Evolutionary conservation across 2,113 vertebrate genomes (phyloP), one percentile per base, ranked within the genome.

Genomic region (Anhinga anhinga): DNA sequence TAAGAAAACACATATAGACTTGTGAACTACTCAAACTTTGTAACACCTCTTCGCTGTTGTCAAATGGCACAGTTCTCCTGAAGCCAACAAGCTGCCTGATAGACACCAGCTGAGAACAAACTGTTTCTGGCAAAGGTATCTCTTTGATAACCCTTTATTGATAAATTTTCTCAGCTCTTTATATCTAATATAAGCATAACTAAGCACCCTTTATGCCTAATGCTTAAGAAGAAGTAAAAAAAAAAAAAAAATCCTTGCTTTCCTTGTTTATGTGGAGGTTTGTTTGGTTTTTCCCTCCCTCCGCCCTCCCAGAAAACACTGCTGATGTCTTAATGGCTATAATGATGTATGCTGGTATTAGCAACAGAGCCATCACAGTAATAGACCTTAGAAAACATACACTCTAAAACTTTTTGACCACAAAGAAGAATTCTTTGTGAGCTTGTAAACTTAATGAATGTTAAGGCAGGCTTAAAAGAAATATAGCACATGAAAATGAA

Each of bases 401-500:
- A 82, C 9, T 93, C 63, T 87, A 63, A 82, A 83, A 82, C 40
- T 93, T 96, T 93, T 50, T 82, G n/a, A 82, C 45, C 65, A 82
- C 59, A 95, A 85, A 59, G n/a, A 81, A 69, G 26, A 94, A 86
- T 84, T 80, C 26, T 91, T 17, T 78, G 44, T 73, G 50, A 93
- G 59, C 23, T 84, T 94, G 21, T 67, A 92, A 94, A 84, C 55
- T 53, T 88, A 67, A 93, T 11, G 26, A 93, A 94, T 81, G 50
- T 66, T 90, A 95, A 89, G 27, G 84, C 30, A 88, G 29, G 13
- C 44, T 84, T 87, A 82, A 89, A 73, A 95, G 40, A 93, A 97
- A 94, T 77, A 61, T 3, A 81, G 55, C 2, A 13, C 53, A 67
- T 88, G 77, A 77, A 95, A 93, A 93, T 40, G 7, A 80, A 97